phyloP scores from a whole-genome alignment of 1,140 invertebrate genomes.

The Oreohelix idahoensis region DNA sequence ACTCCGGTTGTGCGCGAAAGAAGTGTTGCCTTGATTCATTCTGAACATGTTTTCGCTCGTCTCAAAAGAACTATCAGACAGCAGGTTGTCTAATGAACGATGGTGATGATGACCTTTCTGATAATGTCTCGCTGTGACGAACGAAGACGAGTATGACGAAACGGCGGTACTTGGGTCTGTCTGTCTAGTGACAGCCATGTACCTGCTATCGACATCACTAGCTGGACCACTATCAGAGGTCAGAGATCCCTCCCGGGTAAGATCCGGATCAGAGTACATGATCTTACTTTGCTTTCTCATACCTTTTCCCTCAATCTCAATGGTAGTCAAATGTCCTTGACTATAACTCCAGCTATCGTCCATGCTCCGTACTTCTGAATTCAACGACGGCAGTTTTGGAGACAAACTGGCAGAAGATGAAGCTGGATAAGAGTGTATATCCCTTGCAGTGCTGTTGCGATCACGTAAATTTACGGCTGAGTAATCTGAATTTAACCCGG shows the following conservation, averaged over 20 bases:
- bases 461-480: neutral
- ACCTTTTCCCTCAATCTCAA: neutral
- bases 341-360: constrained; percentile 1
- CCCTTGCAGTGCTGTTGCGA: neutral
- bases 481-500: neutral
- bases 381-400: neutral
- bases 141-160: neutral
- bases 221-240: neutral
- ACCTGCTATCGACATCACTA: neutral
- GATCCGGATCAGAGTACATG: constrained; percentile 32
- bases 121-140: neutral
- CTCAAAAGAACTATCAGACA: neutral
- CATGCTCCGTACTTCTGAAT: neutral
- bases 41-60: neutral
- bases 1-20: neutral
- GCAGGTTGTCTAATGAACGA: neutral
- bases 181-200: neutral
- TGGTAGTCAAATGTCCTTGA: constrained; percentile 15
- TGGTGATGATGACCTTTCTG: neutral
- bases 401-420: neutral
- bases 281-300: neutral
- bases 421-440: neutral
- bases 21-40: neutral
- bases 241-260: neutral
- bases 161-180: neutral